Evolutionary conservation across 2,797 vertebrate species (phyloP).

Genomic region (Pelobates cultripes): DNA sequence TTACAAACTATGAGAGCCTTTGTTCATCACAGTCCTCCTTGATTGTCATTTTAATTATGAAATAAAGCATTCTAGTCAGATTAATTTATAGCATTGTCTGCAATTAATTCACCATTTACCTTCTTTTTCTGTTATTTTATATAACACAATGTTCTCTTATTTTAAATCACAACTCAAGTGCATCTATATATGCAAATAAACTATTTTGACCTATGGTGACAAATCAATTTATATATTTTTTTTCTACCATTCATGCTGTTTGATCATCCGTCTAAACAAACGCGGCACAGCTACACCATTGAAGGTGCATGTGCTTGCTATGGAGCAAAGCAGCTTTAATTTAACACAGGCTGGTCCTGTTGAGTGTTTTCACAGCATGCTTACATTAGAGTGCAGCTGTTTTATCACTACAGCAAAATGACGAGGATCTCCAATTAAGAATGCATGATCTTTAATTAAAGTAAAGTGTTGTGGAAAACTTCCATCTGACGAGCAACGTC

Average conservation of each 20-base stretch:
- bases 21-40: no score
- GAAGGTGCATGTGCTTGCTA: slow-evolving; percentile 31
- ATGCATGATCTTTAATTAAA: slow-evolving; percentile 23
- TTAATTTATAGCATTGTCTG: no score
- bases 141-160: not conserved
- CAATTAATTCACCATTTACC: not conserved
- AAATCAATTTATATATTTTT: slow-evolving; percentile 9
- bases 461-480: slow-evolving; percentile 27
- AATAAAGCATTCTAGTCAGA: no score
- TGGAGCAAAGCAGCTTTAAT: slow-evolving; percentile 31
- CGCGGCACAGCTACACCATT: not conserved
- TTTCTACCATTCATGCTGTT: slow-evolving; percentile 21
- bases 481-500: slow-evolving; percentile 32
- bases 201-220: slow-evolving; percentile 5
- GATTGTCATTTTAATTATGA: no score
- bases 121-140: not conserved
- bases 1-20: no score
- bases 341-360: slow-evolving; percentile 32
- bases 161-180: not conserved
- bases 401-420: slow-evolving; percentile 26
- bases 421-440: slow-evolving; percentile 17
- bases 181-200: not conserved
- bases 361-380: slow-evolving; percentile 50
- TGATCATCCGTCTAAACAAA: slow-evolving; percentile 38
- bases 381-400: slow-evolving; percentile 46